Percentiles rank a stretch among this genome's conserved stretches.
Evolutionary conservation across 2,888 invertebrate species (phyloP).

Genomic region (Phania funesta): DNA sequence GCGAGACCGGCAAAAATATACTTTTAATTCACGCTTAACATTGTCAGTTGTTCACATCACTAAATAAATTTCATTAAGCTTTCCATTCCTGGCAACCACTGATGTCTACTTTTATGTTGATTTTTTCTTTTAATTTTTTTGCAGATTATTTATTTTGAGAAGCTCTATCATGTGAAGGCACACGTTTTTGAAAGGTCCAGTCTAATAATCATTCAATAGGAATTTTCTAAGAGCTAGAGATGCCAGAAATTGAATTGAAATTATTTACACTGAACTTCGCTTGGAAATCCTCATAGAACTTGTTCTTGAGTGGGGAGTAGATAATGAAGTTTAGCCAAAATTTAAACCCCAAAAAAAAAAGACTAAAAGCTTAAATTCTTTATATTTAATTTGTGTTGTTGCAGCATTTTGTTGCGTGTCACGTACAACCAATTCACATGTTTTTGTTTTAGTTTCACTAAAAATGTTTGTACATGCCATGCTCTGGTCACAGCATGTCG

Average conservation of each 20-base stretch:
- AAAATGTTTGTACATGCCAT: constrained; percentile 64
- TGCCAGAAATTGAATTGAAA: too few species aligned
- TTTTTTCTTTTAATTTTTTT: not conserved
- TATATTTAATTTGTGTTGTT: constrained; percentile 53
- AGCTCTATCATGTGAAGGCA: too few species aligned
- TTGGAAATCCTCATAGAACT: too few species aligned
- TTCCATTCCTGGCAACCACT: constrained; percentile 56
- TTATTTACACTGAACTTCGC: not conserved
- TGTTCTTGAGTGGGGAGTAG: not conserved
- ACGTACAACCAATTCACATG: constrained; percentile 80
- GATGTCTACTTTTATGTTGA: constrained; percentile 45
- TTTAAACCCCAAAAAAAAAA: not conserved
- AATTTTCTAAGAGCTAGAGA: too few species aligned
- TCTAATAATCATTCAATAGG: too few species aligned
- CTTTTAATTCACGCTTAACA: constrained; percentile 77
- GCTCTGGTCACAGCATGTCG: constrained; percentile 72
- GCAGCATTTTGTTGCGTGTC: constrained; percentile 75
- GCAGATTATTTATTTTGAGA: too few species aligned
- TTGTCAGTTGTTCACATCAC: constrained; percentile 74
- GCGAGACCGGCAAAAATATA: constrained; percentile 6
- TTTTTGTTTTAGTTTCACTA: constrained; percentile 72
- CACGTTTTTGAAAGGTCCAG: too few species aligned
- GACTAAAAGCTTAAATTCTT: constrained; percentile 25
- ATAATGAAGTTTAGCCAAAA: not conserved
- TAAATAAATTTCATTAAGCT: constrained; percentile 79